Conservation (phyloP, 1,140 invertebrate species). For the Acromyrmex charruanus region DNA sequence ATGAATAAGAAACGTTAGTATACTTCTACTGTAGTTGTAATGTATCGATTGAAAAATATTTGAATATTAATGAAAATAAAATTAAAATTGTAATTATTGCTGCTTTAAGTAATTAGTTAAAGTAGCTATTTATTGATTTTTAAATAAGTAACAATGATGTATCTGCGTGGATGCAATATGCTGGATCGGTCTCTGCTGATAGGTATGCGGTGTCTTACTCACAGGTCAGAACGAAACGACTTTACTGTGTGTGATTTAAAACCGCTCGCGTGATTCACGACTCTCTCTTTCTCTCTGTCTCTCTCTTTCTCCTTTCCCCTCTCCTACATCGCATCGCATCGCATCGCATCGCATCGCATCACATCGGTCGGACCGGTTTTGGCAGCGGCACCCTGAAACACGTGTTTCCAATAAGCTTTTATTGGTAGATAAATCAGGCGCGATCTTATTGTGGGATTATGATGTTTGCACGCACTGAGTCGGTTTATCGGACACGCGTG, state of each 20-base stretch:
- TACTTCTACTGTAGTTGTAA: neutral
- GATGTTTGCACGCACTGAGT: slow-evolving; percentile 76
- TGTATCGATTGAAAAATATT: no score
- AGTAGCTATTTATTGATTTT: neutral
- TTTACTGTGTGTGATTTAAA: slow-evolving; percentile 64
- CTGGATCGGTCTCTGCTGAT: slow-evolving; percentile 18
- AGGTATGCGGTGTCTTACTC: slow-evolving; percentile 41
- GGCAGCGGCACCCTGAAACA: slow-evolving; percentile 78
- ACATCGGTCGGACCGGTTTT: slow-evolving; percentile 80
- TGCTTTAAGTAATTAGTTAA: neutral
- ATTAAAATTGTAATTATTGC: neutral
- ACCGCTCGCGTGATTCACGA: slow-evolving; percentile 58
- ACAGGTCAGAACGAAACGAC: slow-evolving; percentile 50
- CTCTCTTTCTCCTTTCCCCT: neutral
- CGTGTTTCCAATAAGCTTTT: slow-evolving; percentile 82
- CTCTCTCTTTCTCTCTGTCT: slow-evolving; percentile 20
- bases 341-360: slow-evolving; percentile 34
- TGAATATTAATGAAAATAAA: neutral
- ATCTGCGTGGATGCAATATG: neutral
- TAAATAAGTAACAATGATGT: slow-evolving; percentile 1
- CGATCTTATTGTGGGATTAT: slow-evolving; percentile 80
- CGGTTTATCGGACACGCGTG: slow-evolving; percentile 64
- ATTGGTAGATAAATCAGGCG: slow-evolving; percentile 82
- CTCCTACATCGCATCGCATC: slow-evolving; percentile 21
- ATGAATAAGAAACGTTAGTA: neutral